phyloP scores from a whole-genome alignment of 1,140 invertebrate genomes.

The Laupala kohalensis region DNA sequence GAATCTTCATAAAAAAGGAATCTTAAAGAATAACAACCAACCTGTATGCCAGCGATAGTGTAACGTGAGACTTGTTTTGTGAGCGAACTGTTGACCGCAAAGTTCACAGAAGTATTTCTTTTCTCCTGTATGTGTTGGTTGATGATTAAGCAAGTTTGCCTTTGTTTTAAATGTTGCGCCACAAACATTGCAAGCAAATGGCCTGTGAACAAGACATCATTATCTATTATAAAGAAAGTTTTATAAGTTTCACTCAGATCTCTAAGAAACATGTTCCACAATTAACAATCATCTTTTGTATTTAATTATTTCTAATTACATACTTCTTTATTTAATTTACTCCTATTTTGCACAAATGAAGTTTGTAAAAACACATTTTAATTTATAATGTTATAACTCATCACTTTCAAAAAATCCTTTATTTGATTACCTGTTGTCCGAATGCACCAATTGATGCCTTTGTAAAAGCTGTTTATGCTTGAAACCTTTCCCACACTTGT shows the following conservation, averaged over 20 bases:
- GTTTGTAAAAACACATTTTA: no score
- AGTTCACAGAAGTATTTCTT: slow-evolving; percentile 60
- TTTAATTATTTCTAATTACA: no score
- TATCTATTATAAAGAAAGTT: no score
- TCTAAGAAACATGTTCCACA: no score
- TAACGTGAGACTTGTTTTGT: slow-evolving; percentile 55
- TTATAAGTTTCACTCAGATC: no score
- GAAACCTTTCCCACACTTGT: slow-evolving; percentile 53
- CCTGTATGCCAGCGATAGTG: slow-evolving; percentile 45
- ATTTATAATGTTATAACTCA: no score
- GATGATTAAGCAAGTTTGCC: slow-evolving; percentile 53
- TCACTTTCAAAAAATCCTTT: no score
- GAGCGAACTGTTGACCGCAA: slow-evolving; percentile 60
- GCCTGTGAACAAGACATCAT: slow-evolving; percentile 15
- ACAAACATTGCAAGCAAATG: slow-evolving; percentile 31
- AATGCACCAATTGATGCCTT: slow-evolving; percentile 55
- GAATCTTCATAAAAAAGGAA: background rate
- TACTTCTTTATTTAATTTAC: no score
- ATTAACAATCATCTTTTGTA: no score
- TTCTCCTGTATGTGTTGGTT: slow-evolving; percentile 49
- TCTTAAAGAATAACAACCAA: slow-evolving; percentile 18
- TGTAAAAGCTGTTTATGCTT: slow-evolving; percentile 54
- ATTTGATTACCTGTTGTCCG: slow-evolving; percentile 32
- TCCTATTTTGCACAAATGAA: no score
- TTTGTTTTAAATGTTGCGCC: slow-evolving; percentile 54